Base-by-base conservation (phyloP, 2,113 vertebrate genomes). In the Meleagris gallopavo region DNA sequence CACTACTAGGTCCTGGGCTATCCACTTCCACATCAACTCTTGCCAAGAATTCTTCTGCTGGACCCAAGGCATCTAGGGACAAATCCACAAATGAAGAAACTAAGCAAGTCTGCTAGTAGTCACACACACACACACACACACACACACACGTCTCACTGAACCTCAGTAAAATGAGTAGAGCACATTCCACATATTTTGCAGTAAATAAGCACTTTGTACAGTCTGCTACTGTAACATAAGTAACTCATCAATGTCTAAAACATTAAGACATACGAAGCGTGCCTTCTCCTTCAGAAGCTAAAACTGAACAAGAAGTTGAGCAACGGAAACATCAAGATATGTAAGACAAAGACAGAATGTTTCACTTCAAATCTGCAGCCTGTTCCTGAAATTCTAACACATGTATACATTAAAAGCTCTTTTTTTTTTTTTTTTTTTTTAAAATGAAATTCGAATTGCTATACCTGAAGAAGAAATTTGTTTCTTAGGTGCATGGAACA, bases 11-110 rank as follows among this genome's bases (percentile, higher is more conserved):
- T 71, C 99, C 99, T 38, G 99, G 98, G 88, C 98, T 98, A 95
- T 99, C 99, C 87, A 99, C 96, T 97, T 99, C 99, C 50, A 99
- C 91, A 83, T 99, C 99, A 77, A 99, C 97, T 84, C 98, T 98
- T 73, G 98, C 99, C 64, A 94, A 82, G 96, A 98, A 99, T 41
- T 99, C 98, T 86, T 99, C 98, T 2, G 99, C 97, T 46, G 97
- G 97, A 43, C 98, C 98, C 17, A 99, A 97, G 60, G 96, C 96
- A 83, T 97, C 99, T 99, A 95, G 29, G 90, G 95, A 95, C 43
- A 90, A 62, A 54, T 71, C 9, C 54, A 62, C 3, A 2, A 84
- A 46, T 29, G 62, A 73, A 8, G 90, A 54, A 76, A 83, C 15
- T 38, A 84, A 88, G 24, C 5, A 82, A 90, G 36, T 43, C 21